Evolutionary conservation across 2,888 invertebrate species (phyloP), one percentile per base, ranked within the genome.

Genomic region (Leistus spinibarbis): DNA sequence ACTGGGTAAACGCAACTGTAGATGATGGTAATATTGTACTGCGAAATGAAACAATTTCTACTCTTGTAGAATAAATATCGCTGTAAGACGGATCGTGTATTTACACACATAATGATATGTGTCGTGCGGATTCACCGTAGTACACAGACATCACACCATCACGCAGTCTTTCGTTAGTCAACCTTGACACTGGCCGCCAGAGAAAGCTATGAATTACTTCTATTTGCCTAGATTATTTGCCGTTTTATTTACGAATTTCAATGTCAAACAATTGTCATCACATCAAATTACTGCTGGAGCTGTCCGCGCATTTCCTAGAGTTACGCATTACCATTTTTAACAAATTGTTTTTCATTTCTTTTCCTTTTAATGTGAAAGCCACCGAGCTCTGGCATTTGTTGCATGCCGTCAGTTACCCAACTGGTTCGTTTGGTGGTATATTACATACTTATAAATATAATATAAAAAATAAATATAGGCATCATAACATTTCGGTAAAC

Each of bases 141-240:
- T 54, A 17, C 13, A 54, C 17, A 5, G 13, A 16, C 54, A 16
- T 7, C 53, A 54, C 17, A 54, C 17, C 13, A 54, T 54, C 3
- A 16, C 54, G 54, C 54, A 5, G 54, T 63, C 54, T 71, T 71
- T 72, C 65, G 65, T 72, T 66, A 65, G 54, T 24, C 72, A 72
- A 72, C 72, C 72, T 72, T 72, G 72, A 72, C 72, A 66, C 57
- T 72, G 72, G 57, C 57, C 65, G 72, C 13, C 60, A 72, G 66
- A 65, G 72, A 72, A 72, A 72, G 72, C 66, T 27, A 20, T 65
- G 22, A 20, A n/a, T n/a, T n/a, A n/a, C n/a, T n/a, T n/a, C 40
- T 65, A 54, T 72, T 57, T 66, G n/a, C n/a, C n/a, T n/a, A 57
- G 65, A 57, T 66, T 72, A 56, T 65, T 24, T 13, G 17, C 54